A percentile compares a stretch with the other conserved stretches of the same genome.
Evolutionary conservation across 2,113 vertebrate genomes (phyloP).

Genomic region (Chunga burmeisteri): DNA sequence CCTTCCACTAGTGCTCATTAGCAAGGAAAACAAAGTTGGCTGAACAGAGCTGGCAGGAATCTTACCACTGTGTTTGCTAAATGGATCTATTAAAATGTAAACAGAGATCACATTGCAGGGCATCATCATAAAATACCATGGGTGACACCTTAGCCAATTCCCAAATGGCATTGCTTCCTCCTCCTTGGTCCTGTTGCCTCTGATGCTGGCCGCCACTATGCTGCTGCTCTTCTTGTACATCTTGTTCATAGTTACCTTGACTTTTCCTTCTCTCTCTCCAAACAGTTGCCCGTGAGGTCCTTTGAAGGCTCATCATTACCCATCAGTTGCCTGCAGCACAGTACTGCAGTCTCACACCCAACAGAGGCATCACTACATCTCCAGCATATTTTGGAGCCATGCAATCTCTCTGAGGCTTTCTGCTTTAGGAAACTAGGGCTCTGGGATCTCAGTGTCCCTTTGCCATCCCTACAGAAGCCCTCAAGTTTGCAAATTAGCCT

Average conservation of each 20-base stretch:
- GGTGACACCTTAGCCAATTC: neutral
- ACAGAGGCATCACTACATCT: neutral
- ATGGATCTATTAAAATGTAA: slow-evolving; percentile 14
- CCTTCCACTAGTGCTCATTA: neutral
- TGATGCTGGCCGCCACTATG: fast-evolving
- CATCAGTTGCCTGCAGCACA: neutral
- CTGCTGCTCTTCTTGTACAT: neutral
- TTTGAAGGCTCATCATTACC: neutral
- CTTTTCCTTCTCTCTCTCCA: neutral
- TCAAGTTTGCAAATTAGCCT: neutral
- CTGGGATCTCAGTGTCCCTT: too few species aligned
- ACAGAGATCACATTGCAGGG: slow-evolving; percentile 9
- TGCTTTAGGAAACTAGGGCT: neutral
- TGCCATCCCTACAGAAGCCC: neutral
- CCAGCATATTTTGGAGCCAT: neutral
- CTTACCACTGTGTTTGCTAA: neutral
- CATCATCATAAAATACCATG: neutral
- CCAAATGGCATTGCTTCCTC: neutral
- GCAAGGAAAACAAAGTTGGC: neutral
- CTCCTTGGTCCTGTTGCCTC: neutral
- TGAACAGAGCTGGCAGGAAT: neutral
- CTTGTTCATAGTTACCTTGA: fast-evolving
- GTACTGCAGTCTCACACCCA: neutral
- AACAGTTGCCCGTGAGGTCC: neutral
- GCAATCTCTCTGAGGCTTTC: neutral